Conservation (phyloP, 2,113 vertebrate genomes). For the Tragulus kanchil region DNA sequence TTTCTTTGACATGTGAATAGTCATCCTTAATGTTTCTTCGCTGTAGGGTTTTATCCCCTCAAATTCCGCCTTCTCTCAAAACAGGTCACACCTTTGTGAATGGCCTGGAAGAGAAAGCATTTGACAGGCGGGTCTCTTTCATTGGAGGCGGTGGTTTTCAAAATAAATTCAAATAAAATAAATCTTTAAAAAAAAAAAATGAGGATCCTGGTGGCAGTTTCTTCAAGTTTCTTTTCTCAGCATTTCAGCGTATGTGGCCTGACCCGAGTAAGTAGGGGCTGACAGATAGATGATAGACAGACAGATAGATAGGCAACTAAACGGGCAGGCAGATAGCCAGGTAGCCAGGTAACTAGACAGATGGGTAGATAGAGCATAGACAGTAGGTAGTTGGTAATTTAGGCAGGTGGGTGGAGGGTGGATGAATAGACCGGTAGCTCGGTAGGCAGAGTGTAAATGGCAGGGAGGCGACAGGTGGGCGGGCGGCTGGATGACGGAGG, state of each 20-base stretch:
- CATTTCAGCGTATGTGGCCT: background rate
- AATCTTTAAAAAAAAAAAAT: background rate
- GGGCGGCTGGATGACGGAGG: no score
- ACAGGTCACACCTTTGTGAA: background rate
- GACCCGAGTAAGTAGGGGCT: background rate
- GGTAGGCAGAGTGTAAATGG: no score
- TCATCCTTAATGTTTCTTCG: background rate
- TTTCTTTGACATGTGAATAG: background rate
- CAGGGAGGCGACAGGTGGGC: no score
- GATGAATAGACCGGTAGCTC: no score
- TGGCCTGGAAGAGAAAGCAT: background rate
- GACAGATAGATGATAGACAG: no score
- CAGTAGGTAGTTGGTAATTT: fast-evolving
- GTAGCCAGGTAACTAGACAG: fast-evolving
- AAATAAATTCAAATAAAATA: background rate
- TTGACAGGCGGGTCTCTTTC: background rate
- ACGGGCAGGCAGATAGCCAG: no score
- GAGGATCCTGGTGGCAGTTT: background rate
- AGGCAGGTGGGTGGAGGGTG: background rate
- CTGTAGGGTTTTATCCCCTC: background rate
- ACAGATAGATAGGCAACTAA: no score
- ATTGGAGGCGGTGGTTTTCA: background rate
- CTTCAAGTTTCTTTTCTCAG: background rate
- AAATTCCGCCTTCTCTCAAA: background rate
- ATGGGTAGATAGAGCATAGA: fast-evolving